Evolutionary conservation across 1,140 invertebrate species (phyloP), one percentile per base, ranked within the genome.

Genomic region (Drosophila guanche): DNA sequence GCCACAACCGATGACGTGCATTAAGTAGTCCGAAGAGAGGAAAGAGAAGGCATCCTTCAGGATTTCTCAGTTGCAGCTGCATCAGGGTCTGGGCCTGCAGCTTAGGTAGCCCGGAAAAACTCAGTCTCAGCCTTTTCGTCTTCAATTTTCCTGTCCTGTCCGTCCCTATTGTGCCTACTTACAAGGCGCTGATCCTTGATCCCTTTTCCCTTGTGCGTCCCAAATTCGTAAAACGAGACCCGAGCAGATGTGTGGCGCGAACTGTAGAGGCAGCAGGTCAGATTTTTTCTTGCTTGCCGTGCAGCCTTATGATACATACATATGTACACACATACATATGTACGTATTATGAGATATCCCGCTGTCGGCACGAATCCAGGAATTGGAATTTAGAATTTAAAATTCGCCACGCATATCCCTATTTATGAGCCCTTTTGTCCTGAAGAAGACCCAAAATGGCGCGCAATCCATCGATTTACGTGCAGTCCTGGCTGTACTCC

Each of bases 1-100:
- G 54, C 48, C 27, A 68, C 40, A 72, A 42, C 55, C 61, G 56
- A n/a, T 54, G 75, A 65, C 14, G 22, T 43, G 59, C 70, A 86
- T 89, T 89, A 89, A 89, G 79, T 89, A 89, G 65, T 63, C 57
- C 50, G 27, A 59, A 7, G n/a, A 60, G 54, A 70, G 53, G 41
- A n/a, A 50, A 48, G n/a, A 23, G 22, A 46, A 25, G 45, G 40
- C 42, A 45, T 54, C 41, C 54, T 41, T 23, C 22, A 52, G 33
- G 33, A 37, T 37, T 4, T 10, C 10, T 37, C 56, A 54, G 6
- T 27, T 76, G 65, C 72, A 76, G 56, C 74, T 74, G 79, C 76
- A 78, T 46, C 62, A 68, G 50, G 55, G 53, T 65, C 23, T 54
- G 33, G 29, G 10, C 33, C 33, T 37, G 33, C 51, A 42, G 45